Base-by-base conservation (phyloP, 2,888 invertebrate genomes). In the Andricus quercusramuli region DNA sequence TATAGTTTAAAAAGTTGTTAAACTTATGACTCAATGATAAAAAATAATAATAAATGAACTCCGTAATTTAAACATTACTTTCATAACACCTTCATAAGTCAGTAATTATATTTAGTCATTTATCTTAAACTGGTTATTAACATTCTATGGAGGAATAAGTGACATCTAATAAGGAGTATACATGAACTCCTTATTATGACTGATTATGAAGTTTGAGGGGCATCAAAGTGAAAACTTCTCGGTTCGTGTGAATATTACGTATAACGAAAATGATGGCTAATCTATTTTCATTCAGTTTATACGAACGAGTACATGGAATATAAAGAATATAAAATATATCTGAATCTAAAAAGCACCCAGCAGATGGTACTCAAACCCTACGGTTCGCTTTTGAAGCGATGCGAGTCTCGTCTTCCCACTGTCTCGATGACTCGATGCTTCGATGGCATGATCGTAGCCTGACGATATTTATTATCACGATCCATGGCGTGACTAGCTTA, bases 381-480 rank as follows among this genome's bases (percentile, higher is more conserved):
- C 2, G 47, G 80, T 78, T 47, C 78, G 83, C 82, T 84, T 82
- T 68, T 44, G 67, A 67, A 47, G n/a, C 44, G 67, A 67, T 17
- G 37, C 47, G 25, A 13, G 11, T 47, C 41, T 59, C 65, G 66
- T 77, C 66, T 56, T 66, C 37, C 59, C 67, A n/a, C n/a, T n/a
- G n/a, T n/a, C n/a, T n/a, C n/a, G n/a, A n/a, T n/a, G n/a, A n/a
- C n/a, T n/a, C n/a, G 83, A 78, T 59, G 77, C 79, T 80, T 81
- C 78, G 25, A 77, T 82, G 79, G 79, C 78, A 81, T 79, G 81
- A 80, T 83, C 83, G 89, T 87, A 88, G 88, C 86, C 87, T 87
- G 86, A 87, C 88, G 86, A 88, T 89, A 89, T 89, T 89, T 88
- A 88, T 88, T 88, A 85, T 88, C 86, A 84, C 77, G 70, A 29